Percentiles rank a stretch among this genome's conserved stretches.
These are phyloP conservation scores for Mystacornis crossleyi DNA, from an alignment of 2,113 vertebrate genomes.

Conservation along the genomic window DNA sequence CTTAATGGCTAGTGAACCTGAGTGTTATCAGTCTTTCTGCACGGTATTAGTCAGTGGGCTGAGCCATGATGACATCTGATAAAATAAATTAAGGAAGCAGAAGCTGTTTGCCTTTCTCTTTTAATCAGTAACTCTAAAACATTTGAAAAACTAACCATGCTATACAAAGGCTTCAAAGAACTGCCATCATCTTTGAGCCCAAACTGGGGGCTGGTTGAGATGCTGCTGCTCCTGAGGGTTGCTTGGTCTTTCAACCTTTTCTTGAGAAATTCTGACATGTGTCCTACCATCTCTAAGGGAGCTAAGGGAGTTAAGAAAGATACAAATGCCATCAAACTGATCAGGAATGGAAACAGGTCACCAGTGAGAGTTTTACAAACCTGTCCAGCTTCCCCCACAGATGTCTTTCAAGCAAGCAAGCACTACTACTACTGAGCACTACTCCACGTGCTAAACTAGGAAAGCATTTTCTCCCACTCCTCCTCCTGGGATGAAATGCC, in stretches of 20 bases:
- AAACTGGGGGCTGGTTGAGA: background rate
- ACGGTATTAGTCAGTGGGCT: background rate
- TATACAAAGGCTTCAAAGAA: background rate
- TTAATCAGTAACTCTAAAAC: background rate
- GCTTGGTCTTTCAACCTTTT: background rate
- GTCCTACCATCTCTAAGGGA: background rate
- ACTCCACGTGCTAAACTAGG: background rate
- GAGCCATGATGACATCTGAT: background rate
- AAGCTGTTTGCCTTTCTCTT: background rate
- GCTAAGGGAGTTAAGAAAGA: background rate
- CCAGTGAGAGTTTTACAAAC: background rate
- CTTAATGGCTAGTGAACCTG: background rate
- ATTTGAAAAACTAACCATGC: background rate
- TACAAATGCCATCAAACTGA: background rate
- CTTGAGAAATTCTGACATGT: background rate
- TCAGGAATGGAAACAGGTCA: background rate
- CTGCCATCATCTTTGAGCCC: background rate
- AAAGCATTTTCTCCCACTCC: background rate
- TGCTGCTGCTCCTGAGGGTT: background rate
- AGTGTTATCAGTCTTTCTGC: background rate
- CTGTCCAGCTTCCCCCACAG: background rate
- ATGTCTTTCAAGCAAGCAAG: background rate
- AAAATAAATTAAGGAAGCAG: background rate
- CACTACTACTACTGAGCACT: background rate
- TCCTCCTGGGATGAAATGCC: background rate